phyloP scores from a whole-genome alignment of 2,888 invertebrate species.

The Conchocele bisecta region DNA sequence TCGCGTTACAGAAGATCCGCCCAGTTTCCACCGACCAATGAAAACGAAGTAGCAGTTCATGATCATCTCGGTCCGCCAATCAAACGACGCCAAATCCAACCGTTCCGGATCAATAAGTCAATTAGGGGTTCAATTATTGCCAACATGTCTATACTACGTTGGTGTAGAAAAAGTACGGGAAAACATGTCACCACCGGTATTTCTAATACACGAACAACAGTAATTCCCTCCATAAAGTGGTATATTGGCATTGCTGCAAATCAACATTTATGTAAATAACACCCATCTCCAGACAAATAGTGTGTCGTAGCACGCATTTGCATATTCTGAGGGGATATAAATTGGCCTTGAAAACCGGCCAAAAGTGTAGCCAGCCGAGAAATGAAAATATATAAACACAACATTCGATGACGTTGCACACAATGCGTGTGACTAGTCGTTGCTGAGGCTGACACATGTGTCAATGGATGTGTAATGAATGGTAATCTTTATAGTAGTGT shows the following conservation, averaged over 20 bases:
- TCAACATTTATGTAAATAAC: too few species aligned
- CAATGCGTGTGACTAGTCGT: conserved; percentile 49
- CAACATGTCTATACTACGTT: conserved; percentile 60
- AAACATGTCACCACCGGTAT: conserved; percentile 56
- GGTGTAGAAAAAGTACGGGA: conserved; percentile 48
- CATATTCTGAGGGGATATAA: too few species aligned
- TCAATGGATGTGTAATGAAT: conserved; percentile 12
- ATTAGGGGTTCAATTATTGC: conserved; percentile 42
- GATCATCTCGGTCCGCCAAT: conserved; percentile 49
- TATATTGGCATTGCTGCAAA: too few species aligned
- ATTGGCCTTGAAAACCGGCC: too few species aligned
- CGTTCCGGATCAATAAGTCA: conserved; percentile 48
- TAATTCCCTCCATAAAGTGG: too few species aligned
- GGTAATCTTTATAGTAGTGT: neutral
- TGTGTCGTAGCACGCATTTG: too few species aligned
- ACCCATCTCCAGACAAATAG: too few species aligned
- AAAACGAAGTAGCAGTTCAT: conserved; percentile 19
- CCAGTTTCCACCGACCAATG: conserved; percentile 63
- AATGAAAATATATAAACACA: conserved; percentile 29
- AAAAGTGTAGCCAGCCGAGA: too few species aligned
- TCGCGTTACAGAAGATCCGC: conserved; percentile 58
- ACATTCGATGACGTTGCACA: conserved; percentile 51
- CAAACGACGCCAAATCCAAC: conserved; percentile 11
- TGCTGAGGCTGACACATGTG: conserved; percentile 36
- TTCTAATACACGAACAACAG: too few species aligned